Percentiles rank a stretch among this genome's conserved stretches.
phyloP scores from a whole-genome alignment of 1,140 invertebrate species.

The Macrostomum lignano region DNA sequence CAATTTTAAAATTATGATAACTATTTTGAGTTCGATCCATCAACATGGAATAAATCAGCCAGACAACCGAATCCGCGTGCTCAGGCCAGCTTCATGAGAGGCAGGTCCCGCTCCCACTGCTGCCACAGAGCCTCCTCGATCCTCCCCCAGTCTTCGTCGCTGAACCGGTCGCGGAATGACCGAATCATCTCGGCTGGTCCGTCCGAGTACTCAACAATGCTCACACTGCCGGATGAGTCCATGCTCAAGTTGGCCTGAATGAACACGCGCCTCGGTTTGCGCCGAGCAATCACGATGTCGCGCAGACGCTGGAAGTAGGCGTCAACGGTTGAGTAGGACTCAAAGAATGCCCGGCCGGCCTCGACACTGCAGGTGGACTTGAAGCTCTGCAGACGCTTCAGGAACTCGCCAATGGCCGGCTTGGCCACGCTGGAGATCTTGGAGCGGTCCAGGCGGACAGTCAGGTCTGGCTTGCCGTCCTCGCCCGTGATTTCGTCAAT shows the following conservation, averaged over 20 bases:
- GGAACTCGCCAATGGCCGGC: constrained; percentile 43
- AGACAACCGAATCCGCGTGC: too few species aligned
- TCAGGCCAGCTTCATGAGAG: too few species aligned
- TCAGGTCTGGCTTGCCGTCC: constrained; percentile 45
- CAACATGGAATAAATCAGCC: too few species aligned
- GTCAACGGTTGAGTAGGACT: constrained; percentile 46
- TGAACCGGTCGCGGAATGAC: too few species aligned
- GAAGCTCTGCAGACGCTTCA: constrained; percentile 40
- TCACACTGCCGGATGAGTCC: too few species aligned
- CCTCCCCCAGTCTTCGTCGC: too few species aligned
- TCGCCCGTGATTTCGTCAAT: constrained; percentile 37
- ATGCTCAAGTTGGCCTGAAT: constrained; percentile 64
- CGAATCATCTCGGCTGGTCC: too few species aligned
- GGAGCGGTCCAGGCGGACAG: constrained; percentile 42
- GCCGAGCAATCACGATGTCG: constrained; percentile 52
- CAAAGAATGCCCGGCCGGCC: constrained; percentile 43
- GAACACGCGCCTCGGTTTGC: constrained; percentile 61
- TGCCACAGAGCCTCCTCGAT: too few species aligned
- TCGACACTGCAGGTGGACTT: constrained; percentile 54
- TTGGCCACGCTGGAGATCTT: constrained; percentile 55
- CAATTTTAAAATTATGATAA: too few species aligned
- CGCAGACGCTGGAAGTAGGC: constrained; percentile 47
- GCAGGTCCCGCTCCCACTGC: too few species aligned
- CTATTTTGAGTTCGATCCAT: too few species aligned
- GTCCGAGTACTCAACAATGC: too few species aligned